phyloP scores from a whole-genome alignment of 2,888 invertebrate genomes.

The Pocota personata region DNA sequence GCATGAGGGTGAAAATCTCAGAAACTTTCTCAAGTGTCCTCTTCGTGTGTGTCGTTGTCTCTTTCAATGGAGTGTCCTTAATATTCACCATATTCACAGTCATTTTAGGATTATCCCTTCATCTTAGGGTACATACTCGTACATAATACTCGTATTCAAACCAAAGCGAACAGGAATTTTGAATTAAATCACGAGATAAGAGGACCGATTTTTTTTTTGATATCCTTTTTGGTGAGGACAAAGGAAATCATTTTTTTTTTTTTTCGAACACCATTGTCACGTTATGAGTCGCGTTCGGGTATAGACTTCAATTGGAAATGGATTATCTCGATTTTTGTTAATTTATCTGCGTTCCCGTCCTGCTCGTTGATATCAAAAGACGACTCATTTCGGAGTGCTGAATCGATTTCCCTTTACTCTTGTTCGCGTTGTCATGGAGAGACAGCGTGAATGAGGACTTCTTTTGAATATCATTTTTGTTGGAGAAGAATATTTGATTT shows the following conservation, averaged over 20 bases:
- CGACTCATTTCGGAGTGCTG: neutral
- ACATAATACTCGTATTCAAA: neutral
- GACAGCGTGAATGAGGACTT: neutral
- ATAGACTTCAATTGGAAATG: constrained; percentile 20
- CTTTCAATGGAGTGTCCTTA: constrained; percentile 44
- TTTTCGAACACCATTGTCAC: neutral
- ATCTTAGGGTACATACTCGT: neutral
- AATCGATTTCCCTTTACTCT: neutral
- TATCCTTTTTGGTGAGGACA: neutral
- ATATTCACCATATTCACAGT: constrained; percentile 47
- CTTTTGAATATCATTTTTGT: neutral
- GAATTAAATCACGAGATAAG: constrained; percentile 40
- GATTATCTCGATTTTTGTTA: constrained; percentile 3
- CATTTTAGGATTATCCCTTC: constrained; percentile 49
- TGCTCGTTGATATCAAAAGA: neutral
- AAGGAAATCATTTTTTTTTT: neutral
- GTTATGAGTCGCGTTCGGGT: neutral
- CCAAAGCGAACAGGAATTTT: neutral
- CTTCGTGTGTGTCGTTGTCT: neutral
- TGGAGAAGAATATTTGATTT: neutral
- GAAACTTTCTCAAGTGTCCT: constrained; percentile 5
- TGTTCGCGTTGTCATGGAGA: neutral
- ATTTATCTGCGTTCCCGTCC: neutral
- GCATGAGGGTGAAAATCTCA: neutral
- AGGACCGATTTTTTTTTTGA: neutral